Evolutionary conservation across 1,140 invertebrate species (phyloP).

Genomic region (Saccostrea cuccullata): DNA sequence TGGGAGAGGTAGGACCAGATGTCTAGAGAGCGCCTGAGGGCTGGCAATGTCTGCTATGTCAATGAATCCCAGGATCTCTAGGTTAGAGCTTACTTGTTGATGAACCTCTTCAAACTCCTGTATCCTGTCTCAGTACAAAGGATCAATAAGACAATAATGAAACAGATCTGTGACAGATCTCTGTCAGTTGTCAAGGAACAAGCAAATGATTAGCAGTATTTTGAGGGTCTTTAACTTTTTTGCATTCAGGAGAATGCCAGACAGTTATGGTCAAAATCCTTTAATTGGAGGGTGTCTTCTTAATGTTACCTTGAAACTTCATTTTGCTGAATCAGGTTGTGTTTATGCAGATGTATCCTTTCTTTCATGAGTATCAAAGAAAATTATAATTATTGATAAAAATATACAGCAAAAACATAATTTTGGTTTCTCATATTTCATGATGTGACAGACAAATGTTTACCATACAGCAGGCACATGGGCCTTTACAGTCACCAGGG

Average conservation of each 20-base stretch:
- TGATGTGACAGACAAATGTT: too few species aligned
- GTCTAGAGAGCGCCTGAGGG: constrained; percentile 93
- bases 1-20: constrained; percentile 89
- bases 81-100: constrained; percentile 82
- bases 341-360: too few species aligned
- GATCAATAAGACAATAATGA: not conserved
- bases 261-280: too few species aligned
- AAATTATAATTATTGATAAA: too few species aligned
- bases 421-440: too few species aligned
- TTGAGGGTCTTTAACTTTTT: not conserved
- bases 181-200: not conserved
- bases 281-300: too few species aligned
- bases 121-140: constrained; percentile 78
- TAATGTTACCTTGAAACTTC: too few species aligned
- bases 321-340: too few species aligned
- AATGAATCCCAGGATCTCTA: constrained; percentile 91
- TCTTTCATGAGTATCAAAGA: too few species aligned
- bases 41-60: constrained; percentile 92
- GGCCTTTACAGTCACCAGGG: too few species aligned
- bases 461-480: not conserved
- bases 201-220: not conserved
- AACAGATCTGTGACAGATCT: not conserved
- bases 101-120: constrained; percentile 84
- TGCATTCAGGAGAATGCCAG: not conserved
- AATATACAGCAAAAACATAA: too few species aligned